Evolutionary conservation across 2,888 invertebrate genomes (phyloP).

Genomic region (Heterodera filipjevi): DNA sequence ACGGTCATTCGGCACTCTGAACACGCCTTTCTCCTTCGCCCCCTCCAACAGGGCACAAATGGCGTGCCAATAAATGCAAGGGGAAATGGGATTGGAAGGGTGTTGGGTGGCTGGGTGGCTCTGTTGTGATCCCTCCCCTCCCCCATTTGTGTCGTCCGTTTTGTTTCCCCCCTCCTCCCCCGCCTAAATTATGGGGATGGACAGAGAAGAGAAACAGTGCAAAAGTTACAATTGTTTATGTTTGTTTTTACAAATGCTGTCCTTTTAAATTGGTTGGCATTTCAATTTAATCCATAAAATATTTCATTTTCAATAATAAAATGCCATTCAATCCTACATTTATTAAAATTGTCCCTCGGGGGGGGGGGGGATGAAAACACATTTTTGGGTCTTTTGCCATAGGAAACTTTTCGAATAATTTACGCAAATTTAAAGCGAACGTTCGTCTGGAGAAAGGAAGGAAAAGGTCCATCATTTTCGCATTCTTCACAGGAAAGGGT

Average conservation of each 20-base stretch:
- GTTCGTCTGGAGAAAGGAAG: background rate
- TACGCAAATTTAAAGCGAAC: background rate
- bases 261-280: no score
- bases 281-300: no score
- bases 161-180: background rate
- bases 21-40: background rate
- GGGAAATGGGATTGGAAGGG: constrained; percentile 2
- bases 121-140: background rate
- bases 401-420: background rate
- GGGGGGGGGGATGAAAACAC: constrained; percentile 5
- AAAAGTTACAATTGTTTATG: background rate
- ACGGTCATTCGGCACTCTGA: background rate
- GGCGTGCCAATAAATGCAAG: background rate
- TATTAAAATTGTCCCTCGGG: no score
- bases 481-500: background rate
- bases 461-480: background rate
- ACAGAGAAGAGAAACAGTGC: background rate
- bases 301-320: no score
- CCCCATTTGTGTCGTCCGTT: background rate
- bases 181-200: background rate
- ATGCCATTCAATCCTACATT: no score
- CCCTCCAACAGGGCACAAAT: background rate
- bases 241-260: background rate
- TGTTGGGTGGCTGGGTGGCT: background rate
- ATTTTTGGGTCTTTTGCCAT: background rate